phyloP scores from a whole-genome alignment of 2,113 vertebrate species.

The Piliocolobus tephrosceles region DNA sequence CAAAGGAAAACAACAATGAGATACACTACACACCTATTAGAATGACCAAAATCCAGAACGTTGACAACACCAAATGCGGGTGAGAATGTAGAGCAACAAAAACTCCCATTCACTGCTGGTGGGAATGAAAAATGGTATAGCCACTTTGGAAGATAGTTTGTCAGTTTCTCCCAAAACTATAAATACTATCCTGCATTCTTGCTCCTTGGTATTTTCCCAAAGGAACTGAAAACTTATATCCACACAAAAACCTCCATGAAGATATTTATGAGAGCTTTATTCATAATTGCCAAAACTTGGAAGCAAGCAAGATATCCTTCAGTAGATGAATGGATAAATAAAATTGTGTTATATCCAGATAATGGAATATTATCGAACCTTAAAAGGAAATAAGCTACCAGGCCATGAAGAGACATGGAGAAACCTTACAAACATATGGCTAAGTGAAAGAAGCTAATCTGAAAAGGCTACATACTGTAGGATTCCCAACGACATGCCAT shows the following conservation, averaged over 20 bases:
- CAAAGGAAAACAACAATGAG: not conserved
- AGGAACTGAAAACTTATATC: not conserved
- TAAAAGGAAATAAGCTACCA: not conserved
- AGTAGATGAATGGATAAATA: not conserved
- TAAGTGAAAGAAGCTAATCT: not conserved
- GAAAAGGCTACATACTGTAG: not conserved
- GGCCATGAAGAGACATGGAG: not conserved
- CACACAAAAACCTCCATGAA: not conserved
- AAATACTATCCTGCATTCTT: not conserved
- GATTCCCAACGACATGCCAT: not conserved
- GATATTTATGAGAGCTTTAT: not conserved
- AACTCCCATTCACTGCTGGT: not conserved
- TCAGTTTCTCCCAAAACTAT: not conserved
- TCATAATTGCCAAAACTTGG: not conserved
- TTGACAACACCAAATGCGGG: not conserved
- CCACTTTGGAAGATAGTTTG: not conserved
- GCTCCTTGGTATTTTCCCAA: not conserved
- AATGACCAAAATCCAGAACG: not conserved
- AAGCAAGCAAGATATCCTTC: not conserved
- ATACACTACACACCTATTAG: not conserved
- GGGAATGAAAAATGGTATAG: not conserved
- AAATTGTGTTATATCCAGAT: not conserved
- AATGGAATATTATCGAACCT: not conserved
- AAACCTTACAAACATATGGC: not conserved
- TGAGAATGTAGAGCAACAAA: no score